Evolutionary conservation across 2,888 invertebrate species (phyloP).

Genomic region (Mamestra brassicae): DNA sequence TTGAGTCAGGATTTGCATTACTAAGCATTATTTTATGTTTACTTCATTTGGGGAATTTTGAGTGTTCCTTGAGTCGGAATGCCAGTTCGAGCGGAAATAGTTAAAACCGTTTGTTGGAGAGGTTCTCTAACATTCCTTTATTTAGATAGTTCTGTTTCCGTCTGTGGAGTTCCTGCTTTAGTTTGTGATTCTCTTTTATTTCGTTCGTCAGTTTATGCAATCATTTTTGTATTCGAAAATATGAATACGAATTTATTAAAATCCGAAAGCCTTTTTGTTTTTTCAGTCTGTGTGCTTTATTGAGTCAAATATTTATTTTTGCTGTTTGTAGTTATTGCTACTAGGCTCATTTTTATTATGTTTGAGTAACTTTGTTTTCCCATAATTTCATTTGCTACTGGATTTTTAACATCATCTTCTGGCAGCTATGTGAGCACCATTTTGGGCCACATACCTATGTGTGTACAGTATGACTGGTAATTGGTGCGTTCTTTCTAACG

Average conservation of each 20-base stretch:
- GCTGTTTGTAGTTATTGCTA: not conserved
- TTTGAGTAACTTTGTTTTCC: not conserved
- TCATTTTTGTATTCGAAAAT: conserved; percentile 30
- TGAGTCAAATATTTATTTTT: not conserved
- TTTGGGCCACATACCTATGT: not conserved
- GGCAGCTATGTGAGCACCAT: not conserved
- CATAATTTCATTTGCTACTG: not conserved
- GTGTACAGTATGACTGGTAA: too few relatives aligned
- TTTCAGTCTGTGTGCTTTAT: conserved; percentile 21
- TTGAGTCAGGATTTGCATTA: conserved; percentile 81
- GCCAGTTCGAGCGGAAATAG: conserved; percentile 49
- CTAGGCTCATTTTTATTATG: not conserved
- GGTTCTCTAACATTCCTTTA: conserved; percentile 50
- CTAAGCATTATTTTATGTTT: conserved; percentile 76
- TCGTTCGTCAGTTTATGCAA: conserved; percentile 20
- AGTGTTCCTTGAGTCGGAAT: conserved; percentile 46
- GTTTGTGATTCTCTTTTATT: conserved; percentile 45
- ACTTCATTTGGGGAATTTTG: conserved; percentile 62
- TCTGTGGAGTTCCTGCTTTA: conserved; percentile 22
- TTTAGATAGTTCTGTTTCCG: conserved; percentile 47
- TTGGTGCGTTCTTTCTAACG: too few relatives aligned
- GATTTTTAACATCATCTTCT: not conserved
- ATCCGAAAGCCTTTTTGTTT: conserved; percentile 11
- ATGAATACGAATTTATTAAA: conserved; percentile 25
- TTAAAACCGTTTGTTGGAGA: conserved; percentile 45